These are phyloP conservation scores for Carpatolechia fugitivella DNA, from an alignment of 2,888 invertebrate genomes.

Conservation along the genomic window DNA sequence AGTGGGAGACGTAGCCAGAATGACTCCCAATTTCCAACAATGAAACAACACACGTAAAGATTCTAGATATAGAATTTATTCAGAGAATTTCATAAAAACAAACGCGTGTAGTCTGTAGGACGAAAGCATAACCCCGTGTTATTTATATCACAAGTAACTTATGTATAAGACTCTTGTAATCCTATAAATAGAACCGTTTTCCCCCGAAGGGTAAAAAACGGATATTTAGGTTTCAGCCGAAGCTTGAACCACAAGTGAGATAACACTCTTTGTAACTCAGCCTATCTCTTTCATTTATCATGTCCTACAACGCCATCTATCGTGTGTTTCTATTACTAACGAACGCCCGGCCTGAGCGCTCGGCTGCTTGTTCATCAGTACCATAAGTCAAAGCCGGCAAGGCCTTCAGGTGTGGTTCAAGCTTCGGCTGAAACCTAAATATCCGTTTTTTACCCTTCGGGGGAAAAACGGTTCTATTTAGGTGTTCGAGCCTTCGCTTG, in stretches of 20 bases:
- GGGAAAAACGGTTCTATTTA: slow-evolving; percentile 20
- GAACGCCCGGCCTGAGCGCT: background rate
- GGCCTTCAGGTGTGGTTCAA: slow-evolving; percentile 17
- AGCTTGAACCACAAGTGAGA: slow-evolving; percentile 18
- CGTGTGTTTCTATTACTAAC: background rate
- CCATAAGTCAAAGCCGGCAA: slow-evolving; percentile 28
- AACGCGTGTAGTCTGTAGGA: too few relatives aligned
- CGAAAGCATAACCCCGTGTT: too few relatives aligned
- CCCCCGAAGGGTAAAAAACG: slow-evolving; percentile 20
- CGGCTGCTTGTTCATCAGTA: background rate
- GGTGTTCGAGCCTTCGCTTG: slow-evolving; percentile 21
- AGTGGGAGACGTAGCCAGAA: too few relatives aligned
- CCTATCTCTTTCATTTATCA: background rate
- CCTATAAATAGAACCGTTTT: slow-evolving; percentile 18
- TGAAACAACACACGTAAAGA: too few relatives aligned
- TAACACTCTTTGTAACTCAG: slow-evolving; percentile 3
- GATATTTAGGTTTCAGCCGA: slow-evolving; percentile 22
- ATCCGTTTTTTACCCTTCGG: slow-evolving; percentile 20
- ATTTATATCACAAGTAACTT: too few relatives aligned
- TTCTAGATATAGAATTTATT: too few relatives aligned
- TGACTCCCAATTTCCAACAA: too few relatives aligned
- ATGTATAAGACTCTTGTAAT: too few relatives aligned
- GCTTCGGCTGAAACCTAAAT: slow-evolving; percentile 23
- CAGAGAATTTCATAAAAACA: too few relatives aligned
- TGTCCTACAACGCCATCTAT: background rate